Evolutionary conservation across 92 coral and sea anemone genomes (phyloP), one percentile per base, ranked within the genome.

Genomic region (Micromussa lordhowensis): DNA sequence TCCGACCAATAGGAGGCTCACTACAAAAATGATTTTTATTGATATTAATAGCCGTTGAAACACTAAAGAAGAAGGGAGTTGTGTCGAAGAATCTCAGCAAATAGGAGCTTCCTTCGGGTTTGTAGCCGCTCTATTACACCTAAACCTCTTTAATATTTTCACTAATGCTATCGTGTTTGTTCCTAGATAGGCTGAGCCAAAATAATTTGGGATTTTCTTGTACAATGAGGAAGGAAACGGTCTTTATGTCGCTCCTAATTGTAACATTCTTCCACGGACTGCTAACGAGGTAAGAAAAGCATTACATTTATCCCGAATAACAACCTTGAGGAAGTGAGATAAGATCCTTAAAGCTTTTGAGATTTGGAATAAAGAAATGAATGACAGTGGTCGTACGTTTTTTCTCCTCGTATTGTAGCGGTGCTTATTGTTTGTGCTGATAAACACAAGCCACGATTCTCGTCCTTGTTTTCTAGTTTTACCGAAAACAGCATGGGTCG

Each of bases 231-330:
- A 86, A 30, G 89, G 31, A 31, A 32, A 77, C 77, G 0, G 49
- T 86, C 21, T 64, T 86, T 63, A 40, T 68, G 63, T 48, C 30
- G 82, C 51, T 78, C 32, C 48, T 86, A 49, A 66, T 63, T 77
- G 61, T 68, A n/a, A 53, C 89, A 77, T 61, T 86, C 83, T 77
- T 86, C n/a, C 75, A 86, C 59, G 83, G 68, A 61, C 83, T 86
- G 7, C 77, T 78, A 31, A 77, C 89, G 24, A 86, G 89, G 89
- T 86, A 57, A 64, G 82, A 64, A 29, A 31, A 16, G 49, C n/a
- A 24, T 15, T 16, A 32, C 18, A 32, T 34, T 73, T 38, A 6
- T 26, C 7, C 78, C 36, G 53, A 73, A 19, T 7, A 73, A 34
- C n/a, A 18, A 13, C 5, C 34, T 36, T 73, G 19, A 73, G 38